Percentiles rank a stretch among this genome's conserved stretches.
Conservation (phyloP, 2,797 vertebrate genomes). For the Chlorospingus semifuscus region DNA sequence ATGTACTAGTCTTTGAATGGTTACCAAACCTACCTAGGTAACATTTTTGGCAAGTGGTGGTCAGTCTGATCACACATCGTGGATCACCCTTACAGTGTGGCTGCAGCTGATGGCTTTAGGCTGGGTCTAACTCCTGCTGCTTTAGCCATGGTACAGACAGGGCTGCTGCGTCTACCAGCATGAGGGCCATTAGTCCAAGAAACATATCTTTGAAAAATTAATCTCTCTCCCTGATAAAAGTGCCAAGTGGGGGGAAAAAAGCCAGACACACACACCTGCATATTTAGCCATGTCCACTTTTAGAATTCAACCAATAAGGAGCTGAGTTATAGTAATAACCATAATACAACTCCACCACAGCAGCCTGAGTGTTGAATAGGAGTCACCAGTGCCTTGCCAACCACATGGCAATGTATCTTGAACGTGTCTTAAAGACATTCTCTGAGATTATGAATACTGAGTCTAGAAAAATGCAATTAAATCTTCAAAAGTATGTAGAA, state of each 20-base stretch:
- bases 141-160: neutral
- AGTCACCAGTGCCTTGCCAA: neutral
- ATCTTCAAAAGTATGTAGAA: neutral
- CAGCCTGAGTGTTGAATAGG: neutral
- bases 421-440: neutral
- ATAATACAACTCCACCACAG: neutral
- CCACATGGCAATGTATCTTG: neutral
- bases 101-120: neutral
- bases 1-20: neutral
- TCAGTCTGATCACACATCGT: neutral
- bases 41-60: neutral
- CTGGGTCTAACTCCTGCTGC: neutral
- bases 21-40: neutral
- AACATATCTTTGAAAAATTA: neutral
- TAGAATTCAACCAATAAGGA: neutral
- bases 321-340: neutral
- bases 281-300: neutral
- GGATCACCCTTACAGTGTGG: neutral
- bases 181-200: neutral
- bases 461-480: neutral
- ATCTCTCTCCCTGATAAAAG: neutral
- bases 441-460: neutral
- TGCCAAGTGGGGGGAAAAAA: fast-evolving
- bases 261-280: neutral
- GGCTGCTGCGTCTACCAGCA: neutral